Evolutionary conservation across 2,113 vertebrate genomes (phyloP).

Genomic region (Phaetusa simplex): DNA sequence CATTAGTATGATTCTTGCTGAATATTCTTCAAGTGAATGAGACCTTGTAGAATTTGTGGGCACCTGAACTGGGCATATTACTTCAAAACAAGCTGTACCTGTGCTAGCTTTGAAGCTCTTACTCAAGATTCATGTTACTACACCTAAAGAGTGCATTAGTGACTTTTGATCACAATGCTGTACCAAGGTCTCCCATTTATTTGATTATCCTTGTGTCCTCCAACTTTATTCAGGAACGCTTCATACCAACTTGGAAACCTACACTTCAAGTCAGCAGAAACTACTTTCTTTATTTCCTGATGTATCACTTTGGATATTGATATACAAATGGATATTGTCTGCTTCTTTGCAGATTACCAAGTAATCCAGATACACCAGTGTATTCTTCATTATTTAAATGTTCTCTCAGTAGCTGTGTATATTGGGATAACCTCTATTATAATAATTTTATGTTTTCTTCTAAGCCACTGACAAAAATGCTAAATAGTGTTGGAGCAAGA

Average conservation of each 20-base stretch:
- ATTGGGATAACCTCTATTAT: neutral
- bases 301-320: neutral
- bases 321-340: neutral
- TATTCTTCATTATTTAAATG: neutral
- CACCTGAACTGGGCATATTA: neutral
- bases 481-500: neutral
- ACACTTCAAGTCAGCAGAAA: neutral
- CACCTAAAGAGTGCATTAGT: neutral
- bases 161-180: neutral
- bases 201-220: neutral
- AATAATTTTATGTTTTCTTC: neutral
- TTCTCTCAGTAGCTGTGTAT: neutral
- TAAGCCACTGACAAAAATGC: neutral
- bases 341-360: neutral
- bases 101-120: neutral
- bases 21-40: neutral
- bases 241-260: neutral
- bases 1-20: neutral
- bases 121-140: neutral
- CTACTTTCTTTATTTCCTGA: neutral
- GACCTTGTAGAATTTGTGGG: neutral
- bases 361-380: neutral
- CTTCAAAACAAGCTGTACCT: neutral
- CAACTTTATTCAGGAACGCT: neutral
- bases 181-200: neutral